Percentiles rank a stretch among this genome's conserved stretches.
These are phyloP conservation scores for Pseudorasbora parva DNA, from an alignment of 2,113 vertebrate species.

Conservation along the genomic window DNA sequence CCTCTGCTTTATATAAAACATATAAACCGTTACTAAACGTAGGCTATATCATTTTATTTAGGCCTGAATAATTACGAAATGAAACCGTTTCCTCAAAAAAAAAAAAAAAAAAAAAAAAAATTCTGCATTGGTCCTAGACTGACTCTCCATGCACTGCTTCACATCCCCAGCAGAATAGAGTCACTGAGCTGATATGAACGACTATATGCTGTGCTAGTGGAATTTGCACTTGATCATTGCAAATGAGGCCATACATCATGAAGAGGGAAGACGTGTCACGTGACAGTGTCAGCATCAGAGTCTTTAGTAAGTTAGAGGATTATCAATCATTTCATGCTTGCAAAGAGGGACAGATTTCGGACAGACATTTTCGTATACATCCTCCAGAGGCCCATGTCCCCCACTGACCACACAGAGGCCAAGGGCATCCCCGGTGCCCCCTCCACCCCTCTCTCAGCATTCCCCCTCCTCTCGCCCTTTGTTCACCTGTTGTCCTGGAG, in stretches of 20 bases:
- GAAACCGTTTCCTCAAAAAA: neutral
- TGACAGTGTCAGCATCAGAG: slow-evolving; percentile 43
- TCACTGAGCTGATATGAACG: slow-evolving; percentile 34
- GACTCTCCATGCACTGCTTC: slow-evolving; percentile 10
- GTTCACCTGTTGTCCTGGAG: slow-evolving; percentile 79
- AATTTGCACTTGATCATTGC: slow-evolving; percentile 46
- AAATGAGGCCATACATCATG: slow-evolving; percentile 52
- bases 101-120: neutral
- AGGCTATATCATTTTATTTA: neutral
- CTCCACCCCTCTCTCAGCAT: slow-evolving; percentile 60
- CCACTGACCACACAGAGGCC: slow-evolving; percentile 76
- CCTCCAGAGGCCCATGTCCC: slow-evolving; percentile 66
- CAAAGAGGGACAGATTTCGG: slow-evolving; percentile 61
- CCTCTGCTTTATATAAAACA: neutral
- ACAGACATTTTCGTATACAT: slow-evolving; percentile 60
- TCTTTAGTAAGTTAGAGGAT: slow-evolving; percentile 51
- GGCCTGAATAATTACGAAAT: neutral
- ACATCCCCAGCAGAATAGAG: slow-evolving; percentile 3
- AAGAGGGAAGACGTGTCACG: slow-evolving; percentile 38
- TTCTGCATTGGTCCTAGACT: neutral
- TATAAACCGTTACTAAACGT: neutral
- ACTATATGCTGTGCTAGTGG: slow-evolving; percentile 34
- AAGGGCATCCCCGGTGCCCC: slow-evolving; percentile 68
- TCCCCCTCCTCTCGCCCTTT: slow-evolving; percentile 69
- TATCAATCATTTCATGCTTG: slow-evolving; percentile 72